phyloP scores from a whole-genome alignment of 2,797 vertebrate genomes.

The Caiman crocodilus region DNA sequence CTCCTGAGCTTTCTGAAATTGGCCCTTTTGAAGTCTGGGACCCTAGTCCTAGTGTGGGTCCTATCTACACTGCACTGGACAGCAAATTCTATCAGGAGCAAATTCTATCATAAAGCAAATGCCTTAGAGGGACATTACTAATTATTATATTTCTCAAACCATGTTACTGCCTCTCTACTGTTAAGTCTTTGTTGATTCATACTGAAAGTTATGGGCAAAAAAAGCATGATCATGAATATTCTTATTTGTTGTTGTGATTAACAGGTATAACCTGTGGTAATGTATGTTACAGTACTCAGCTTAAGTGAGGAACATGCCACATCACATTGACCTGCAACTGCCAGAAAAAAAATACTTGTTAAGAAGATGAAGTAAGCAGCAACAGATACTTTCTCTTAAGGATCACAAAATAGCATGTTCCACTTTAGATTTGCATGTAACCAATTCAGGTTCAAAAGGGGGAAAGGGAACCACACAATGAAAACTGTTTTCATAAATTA shows the following conservation, averaged over 20 bases:
- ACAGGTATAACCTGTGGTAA: not conserved
- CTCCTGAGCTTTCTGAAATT: too few species aligned
- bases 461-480: not conserved
- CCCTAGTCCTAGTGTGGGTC: too few species aligned
- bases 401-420: not conserved
- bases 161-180: not conserved
- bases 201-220: not conserved
- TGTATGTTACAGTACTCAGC: not conserved
- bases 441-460: not conserved
- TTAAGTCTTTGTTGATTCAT: not conserved
- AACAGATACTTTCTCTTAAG: not conserved
- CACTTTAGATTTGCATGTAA: not conserved
- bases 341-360: not conserved
- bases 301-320: fast-evolving
- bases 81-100: too few species aligned
- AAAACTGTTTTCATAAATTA: not conserved
- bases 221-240: not conserved
- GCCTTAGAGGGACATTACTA: not conserved
- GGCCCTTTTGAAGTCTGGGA: too few species aligned
- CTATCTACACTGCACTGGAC: too few species aligned
- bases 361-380: not conserved
- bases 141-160: not conserved
- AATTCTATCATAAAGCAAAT: too few species aligned
- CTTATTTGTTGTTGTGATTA: not conserved
- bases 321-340: not conserved